Conservation (phyloP, 2,797 vertebrate species). For the Glyptemys insculpta region DNA sequence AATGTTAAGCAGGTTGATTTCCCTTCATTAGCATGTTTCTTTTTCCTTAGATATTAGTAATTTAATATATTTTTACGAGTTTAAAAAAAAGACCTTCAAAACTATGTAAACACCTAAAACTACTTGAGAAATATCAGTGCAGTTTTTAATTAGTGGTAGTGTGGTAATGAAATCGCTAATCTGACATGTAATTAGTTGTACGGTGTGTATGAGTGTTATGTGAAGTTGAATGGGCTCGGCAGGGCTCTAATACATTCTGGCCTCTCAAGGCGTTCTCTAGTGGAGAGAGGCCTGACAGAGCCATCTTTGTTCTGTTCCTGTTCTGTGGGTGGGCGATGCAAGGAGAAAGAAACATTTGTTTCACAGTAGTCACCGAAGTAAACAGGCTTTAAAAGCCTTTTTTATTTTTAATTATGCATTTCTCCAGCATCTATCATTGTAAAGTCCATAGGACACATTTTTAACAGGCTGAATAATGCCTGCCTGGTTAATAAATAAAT, state of each 20-base stretch:
- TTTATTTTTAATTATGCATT: slow-evolving; percentile 84
- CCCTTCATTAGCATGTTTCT: not conserved
- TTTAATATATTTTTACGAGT: slow-evolving; percentile 34
- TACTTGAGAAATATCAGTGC: slow-evolving; percentile 93
- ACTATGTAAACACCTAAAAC: slow-evolving; percentile 85
- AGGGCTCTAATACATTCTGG: slow-evolving; percentile 87
- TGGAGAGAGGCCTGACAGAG: slow-evolving; percentile 85
- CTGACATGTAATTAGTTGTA: slow-evolving; percentile 93
- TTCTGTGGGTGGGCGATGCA: slow-evolving; percentile 91
- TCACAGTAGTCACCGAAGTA: slow-evolving; percentile 88
- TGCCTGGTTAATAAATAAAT: slow-evolving; percentile 59
- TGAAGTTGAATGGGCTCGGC: slow-evolving; percentile 86
- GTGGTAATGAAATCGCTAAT: slow-evolving; percentile 89
- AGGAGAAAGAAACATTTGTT: slow-evolving; percentile 92
- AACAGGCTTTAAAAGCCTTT: slow-evolving; percentile 85
- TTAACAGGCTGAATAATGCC: slow-evolving; percentile 58
- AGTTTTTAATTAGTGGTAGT: slow-evolving; percentile 95
- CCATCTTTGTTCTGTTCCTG: slow-evolving; percentile 91
- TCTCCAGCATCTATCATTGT: slow-evolving; percentile 68
- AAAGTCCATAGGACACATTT: slow-evolving; percentile 67
- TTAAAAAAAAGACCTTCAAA: slow-evolving; percentile 40
- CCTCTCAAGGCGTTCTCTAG: slow-evolving; percentile 85
- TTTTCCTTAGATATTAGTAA: not conserved
- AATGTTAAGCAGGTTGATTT: not conserved
- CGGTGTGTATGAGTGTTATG: slow-evolving; percentile 81